Percentiles rank a stretch among this genome's conserved stretches.
These are phyloP conservation scores for Danio albolineatus DNA, from an alignment of 2,797 vertebrate species.

Conservation along the genomic window DNA sequence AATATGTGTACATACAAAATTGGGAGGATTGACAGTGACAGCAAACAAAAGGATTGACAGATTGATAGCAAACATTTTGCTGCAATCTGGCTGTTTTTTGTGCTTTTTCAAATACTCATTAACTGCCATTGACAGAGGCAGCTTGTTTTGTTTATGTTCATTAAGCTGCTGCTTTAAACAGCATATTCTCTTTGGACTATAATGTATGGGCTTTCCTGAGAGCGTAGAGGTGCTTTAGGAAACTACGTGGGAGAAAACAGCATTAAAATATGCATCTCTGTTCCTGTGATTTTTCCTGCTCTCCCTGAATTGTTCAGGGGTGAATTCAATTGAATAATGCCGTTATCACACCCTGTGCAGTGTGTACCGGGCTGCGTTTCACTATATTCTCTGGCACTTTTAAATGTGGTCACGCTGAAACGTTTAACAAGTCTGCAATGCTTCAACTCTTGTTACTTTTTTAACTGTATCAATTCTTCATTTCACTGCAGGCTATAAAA, in stretches of 20 bases:
- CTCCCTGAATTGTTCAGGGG: not conserved
- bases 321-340: conserved; percentile 18
- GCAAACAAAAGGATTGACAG: not conserved
- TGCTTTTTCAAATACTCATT: not conserved
- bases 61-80: not conserved
- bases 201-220: not conserved
- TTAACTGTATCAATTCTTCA: conserved; percentile 36
- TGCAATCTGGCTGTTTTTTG: too few species aligned
- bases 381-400: conserved; percentile 28
- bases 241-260: not conserved
- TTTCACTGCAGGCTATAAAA: conserved; percentile 45
- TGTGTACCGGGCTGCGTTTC: not conserved
- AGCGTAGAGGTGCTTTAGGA: not conserved
- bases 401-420: conserved; percentile 13
- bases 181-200: not conserved
- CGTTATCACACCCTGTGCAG: conserved; percentile 8
- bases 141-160: not conserved
- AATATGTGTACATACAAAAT: not conserved
- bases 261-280: conserved; percentile 18
- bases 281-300: not conserved
- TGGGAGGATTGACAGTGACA: not conserved
- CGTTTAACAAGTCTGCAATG: conserved; percentile 29
- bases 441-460: conserved; percentile 42
- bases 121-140: not conserved
- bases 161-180: not conserved